Percentiles rank a stretch among this genome's conserved stretches.
phyloP scores from a whole-genome alignment of 2,797 vertebrate genomes.

The Sebastes matsubarae region DNA sequence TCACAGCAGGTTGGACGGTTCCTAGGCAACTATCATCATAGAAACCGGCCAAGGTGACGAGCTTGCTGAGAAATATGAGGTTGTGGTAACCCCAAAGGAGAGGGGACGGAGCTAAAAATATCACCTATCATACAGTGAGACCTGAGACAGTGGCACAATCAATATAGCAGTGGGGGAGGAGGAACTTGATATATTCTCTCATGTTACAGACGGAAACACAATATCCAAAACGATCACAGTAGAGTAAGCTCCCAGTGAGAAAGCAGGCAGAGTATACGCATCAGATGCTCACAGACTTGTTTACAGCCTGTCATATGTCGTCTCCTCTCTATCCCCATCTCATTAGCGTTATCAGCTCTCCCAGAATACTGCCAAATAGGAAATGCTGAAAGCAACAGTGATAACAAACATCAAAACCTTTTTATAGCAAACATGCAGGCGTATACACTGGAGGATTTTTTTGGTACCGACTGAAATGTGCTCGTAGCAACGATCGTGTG shows the following conservation, averaged over 20 bases:
- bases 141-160: constrained; percentile 28
- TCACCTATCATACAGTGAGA: constrained; percentile 25
- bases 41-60: constrained; percentile 66
- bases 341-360: background rate
- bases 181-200: constrained; percentile 47
- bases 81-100: constrained; percentile 63
- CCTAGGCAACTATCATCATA: constrained; percentile 89
- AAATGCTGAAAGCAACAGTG: background rate
- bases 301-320: constrained; percentile 12
- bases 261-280: constrained; percentile 1
- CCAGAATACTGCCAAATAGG: background rate
- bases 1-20: constrained; percentile 81
- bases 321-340: background rate
- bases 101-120: constrained; percentile 61
- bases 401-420: background rate
- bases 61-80: constrained; percentile 45
- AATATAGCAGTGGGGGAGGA: constrained; percentile 5
- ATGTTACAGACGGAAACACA: constrained; percentile 54
- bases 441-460: background rate
- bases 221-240: constrained; percentile 34
- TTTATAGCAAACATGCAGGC: background rate
- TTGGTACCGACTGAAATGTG: background rate
- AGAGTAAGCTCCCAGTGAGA: constrained; percentile 11
- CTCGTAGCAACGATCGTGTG: background rate
- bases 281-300: constrained; percentile 23